Base-by-base conservation (phyloP, 2,113 vertebrate genomes). In the Lynx canadensis region DNA sequence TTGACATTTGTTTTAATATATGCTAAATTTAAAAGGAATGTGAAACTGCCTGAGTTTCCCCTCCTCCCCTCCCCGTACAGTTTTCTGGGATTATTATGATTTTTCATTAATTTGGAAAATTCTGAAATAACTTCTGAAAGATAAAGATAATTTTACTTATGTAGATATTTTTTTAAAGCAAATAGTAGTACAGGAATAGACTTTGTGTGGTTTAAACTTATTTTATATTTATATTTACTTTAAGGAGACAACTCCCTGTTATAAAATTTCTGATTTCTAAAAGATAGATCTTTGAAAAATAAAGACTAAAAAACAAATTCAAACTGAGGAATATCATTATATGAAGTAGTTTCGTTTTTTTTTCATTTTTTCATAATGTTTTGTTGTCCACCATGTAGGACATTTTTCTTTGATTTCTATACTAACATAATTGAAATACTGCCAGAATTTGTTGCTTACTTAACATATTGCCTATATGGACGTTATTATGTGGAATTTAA, bases 401-500 rank as follows among this genome's bases (percentile, higher is more conserved):
- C 55, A 48, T 93, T 82, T 83, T 89, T 92, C 25, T 96, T 95
- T 91, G 14, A 41, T 95, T 88, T 95, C 66, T 95, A 0, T 89
- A 4, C 38, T 80, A 85, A 68, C 55, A 23, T 78, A 60, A 92
- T 48, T 93, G 79, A 92, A 96, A 69, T 84, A 55, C 9, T 93
- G 55, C 65, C 36, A 91, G 38, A 82, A 78, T 73, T 27, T 85
- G 7, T 80, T 90, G n/a, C 16, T 97, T 52, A 41, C 36, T 88
- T 94, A 88, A 60, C 29, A 23, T 96, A 93, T 83, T 97, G 81
- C 95, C 76, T 97, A 36, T 96, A 52, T 97, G 76, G 97, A 5
- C 71, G 98, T 98, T 98, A 93, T 98, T 88, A n/a, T 97, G 65
- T 97, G 96, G 48, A 89, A 94, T 98, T 97, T 66, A 93, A 97